A percentile compares a stretch with the other conserved stretches of the same genome.
Conservation (phyloP, 2,888 invertebrate genomes). For the Standfussiana lucernea region DNA sequence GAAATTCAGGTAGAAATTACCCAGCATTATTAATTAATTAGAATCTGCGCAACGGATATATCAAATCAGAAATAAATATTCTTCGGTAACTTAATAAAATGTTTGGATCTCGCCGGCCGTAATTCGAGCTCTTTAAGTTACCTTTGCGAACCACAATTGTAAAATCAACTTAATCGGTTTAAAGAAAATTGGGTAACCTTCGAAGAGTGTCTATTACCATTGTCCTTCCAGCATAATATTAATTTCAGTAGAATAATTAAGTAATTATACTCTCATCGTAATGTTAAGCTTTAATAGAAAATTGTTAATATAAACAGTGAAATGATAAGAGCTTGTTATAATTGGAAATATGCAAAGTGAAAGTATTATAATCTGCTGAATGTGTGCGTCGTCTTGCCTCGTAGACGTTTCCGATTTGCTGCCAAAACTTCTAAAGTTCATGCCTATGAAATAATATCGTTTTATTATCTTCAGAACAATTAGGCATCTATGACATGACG, state of each 20-base stretch:
- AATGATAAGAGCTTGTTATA: slow-evolving; percentile 59
- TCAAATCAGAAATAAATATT: slow-evolving; percentile 28
- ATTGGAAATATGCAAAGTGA: slow-evolving; percentile 71
- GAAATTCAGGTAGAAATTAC: slow-evolving; percentile 14
- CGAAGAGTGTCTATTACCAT: slow-evolving; percentile 13
- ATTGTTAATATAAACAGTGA: slow-evolving; percentile 54
- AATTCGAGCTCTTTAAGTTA: slow-evolving; percentile 38
- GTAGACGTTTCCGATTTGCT: slow-evolving; percentile 28
- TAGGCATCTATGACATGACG: not conserved
- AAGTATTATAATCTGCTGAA: slow-evolving; percentile 71
- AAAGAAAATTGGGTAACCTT: slow-evolving; percentile 62
- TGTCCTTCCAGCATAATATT: slow-evolving; percentile 32
- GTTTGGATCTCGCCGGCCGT: slow-evolving; percentile 18
- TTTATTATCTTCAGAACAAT: slow-evolving; percentile 19
- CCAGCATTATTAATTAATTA: not conserved
- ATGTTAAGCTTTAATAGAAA: slow-evolving; percentile 34
- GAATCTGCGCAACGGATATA: slow-evolving; percentile 16
- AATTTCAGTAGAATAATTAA: slow-evolving; percentile 51
- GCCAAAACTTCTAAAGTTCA: slow-evolving; percentile 33
- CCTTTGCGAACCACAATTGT: slow-evolving; percentile 65
- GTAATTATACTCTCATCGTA: slow-evolving; percentile 46
- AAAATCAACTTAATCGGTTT: slow-evolving; percentile 72
- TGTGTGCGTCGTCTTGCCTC: slow-evolving; percentile 70
- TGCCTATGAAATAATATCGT: slow-evolving; percentile 1
- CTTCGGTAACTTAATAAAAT: slow-evolving; percentile 27